Base-by-base conservation (phyloP, 2,888 invertebrate species). In the Lydus trimaculatus region DNA sequence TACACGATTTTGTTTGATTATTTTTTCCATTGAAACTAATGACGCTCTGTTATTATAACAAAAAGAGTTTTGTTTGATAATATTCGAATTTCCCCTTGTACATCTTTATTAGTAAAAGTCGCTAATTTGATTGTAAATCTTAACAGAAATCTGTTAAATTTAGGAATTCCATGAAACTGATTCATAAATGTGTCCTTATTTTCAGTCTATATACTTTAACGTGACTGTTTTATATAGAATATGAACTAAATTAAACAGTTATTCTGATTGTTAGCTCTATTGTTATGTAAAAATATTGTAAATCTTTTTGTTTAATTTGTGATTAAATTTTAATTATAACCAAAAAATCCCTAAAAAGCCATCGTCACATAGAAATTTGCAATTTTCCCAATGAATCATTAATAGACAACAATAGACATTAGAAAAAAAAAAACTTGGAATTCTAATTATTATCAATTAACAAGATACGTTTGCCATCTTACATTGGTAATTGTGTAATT, bases 41-140 rank as follows among this genome's bases (percentile, higher is more conserved):
- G 48, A 48, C 48, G 48, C 11, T 20, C 1, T n/a, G n/a, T n/a
- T n/a, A n/a, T n/a, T n/a, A n/a, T 43, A 1, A 11, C 1, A 15
- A 13, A 15, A 36, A 17, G 17, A 20, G 15, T 36, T 1, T 20
- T 48, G 20, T 56, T 56, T 56, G 56, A 56, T 25, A 56, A 56
- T 25, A 56, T 56, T 56, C 25, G 25, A 23, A 3, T 13, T 56
- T 52, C 23, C 52, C 9, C 48, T 11, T 5, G 2, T 20, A 48
- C 28, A 28, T 28, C 28, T 39, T 43, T 43, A 43, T 5, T 11
- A 3, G 48, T 48, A 48, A 48, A 48, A 23, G 20, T 20, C 20
- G 48, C 48, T 48, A 48, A 48, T 48, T 43, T 43, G 43, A 43
- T 43, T 43, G 43, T 43, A 43, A 43, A 43, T 43, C 13, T 36